Evolutionary conservation across 1,140 invertebrate genomes (phyloP), one percentile per base, ranked within the genome.

Genomic region (Zophobas morio): DNA sequence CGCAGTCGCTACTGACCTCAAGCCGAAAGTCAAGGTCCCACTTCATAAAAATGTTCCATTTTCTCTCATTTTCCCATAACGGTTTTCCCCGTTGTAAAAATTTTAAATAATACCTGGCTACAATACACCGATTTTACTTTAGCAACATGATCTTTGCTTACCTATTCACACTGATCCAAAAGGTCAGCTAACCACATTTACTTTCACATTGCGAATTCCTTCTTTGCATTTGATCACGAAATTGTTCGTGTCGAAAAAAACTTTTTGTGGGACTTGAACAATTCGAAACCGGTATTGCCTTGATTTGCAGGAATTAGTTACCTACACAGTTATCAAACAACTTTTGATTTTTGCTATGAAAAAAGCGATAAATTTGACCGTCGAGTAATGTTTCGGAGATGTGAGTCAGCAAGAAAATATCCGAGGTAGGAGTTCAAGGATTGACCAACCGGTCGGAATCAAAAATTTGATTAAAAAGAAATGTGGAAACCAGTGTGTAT

Each of bases 341-440:
- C 39, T 40, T 66, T 66, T 66, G n/a, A 39, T n/a, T 66, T 40
- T 39, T 66, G 60, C 6, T 66, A 42, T 66, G n/a, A 39, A 66
- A 66, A 66, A 37, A 40, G n/a, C 39, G 6, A 66, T 66, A 66
- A 66, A 66, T 66, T 66, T n/a, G 60, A 42, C 33, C 8, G 60
- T 66, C 39, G 60, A 60, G 20, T 36, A 37, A 60, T n/a, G 34
- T 6, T 8, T 33, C 8, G 57, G 6, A 2, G 6, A 63, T 37
- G 57, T 66, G 60, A 66, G 37, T 66, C 60, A 66, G 37, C 37
- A 42, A 33, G 37, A 66, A 66, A 66, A 66, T 36, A 66, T 66
- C 39, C 42, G 37, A 66, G 42, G 60, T 66, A 39, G 60, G 60
- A 66, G 60, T 66, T 66, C 60, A 66, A 66, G 60, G 60, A 66